Base-by-base conservation (phyloP, 2,797 vertebrate genomes). In the Eulemur coronatus region DNA sequence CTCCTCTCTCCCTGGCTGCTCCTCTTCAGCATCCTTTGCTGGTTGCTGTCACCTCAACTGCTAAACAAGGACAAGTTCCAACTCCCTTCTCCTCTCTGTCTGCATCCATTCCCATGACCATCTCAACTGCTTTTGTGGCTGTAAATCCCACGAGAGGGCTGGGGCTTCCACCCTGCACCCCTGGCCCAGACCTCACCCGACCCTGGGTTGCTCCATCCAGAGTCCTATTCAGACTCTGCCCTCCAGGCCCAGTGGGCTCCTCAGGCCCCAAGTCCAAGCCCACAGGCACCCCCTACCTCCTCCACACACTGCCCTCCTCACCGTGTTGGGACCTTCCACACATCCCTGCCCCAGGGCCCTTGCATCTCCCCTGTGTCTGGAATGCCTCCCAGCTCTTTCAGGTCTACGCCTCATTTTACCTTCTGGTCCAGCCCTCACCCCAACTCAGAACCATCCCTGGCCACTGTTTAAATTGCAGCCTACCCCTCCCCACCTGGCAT, bases 131-230 rank as follows among this genome's bases (percentile, higher is more conserved):
- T 9, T 2, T 30, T 3, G 1, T 30, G 24, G 15, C 35, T 81
- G 4, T 20, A 63, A 65, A 30, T 89, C 50, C 50, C 43, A 20
- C 24, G 18, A 55, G 50, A 43, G 69, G 52, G 33, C 35, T 0
- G 11, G 20, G 88, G 18, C 61, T 55, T 79, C 30, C 4, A 38
- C 5, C 48, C 41, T 8, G 50, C 13, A 55, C 50, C 63, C 41
- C 61, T 10, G 30, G 13, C 63, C 33, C 48, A 57, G 55, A 57
- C 55, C 8, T 24, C 55, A 57, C 55, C 55, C 13, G 4, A 70
- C 26, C 52, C 20, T 0, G 2, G 43, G 61, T 22, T 15, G 4
- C 1, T 41, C 28, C 7, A 1, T 12, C 46, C 18, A 41, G n/a
- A 0, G 3, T 89, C n/a, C 17, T 12, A 30, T 75, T 50, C 28